Evolutionary conservation across 2,888 invertebrate genomes (phyloP), one percentile per base, ranked within the genome.

Genomic region (Lissocephala sabroskyi): DNA sequence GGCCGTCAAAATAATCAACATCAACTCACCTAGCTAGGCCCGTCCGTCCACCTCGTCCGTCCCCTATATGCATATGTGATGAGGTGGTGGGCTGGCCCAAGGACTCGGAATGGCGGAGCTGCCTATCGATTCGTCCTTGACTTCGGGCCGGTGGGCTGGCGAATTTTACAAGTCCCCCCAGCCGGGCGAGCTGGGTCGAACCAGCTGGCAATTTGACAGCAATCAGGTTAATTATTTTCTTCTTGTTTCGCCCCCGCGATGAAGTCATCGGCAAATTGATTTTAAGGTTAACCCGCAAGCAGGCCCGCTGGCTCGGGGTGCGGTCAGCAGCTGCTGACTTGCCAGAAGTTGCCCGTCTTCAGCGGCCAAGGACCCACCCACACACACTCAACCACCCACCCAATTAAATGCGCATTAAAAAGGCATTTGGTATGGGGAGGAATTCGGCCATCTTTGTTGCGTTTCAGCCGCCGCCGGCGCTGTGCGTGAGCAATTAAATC

Each of bases 351-450:
- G n/a, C n/a, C n/a, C n/a, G n/a, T 49, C 57, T 63, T 70, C 56
- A 70, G 65, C 53, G 50, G 48, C 45, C 41, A 44, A 30, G 40
- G 11, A 33, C 33, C 6, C 39, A 35, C 14, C 1, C 28, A 26
- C 23, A 23, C 23, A 23, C 23, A 23, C 23, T 14, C 35, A 13
- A 13, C 47, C 62, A 68, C 73, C 68, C 68, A 68, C 65, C 68
- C 68, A 68, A 68, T 68, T 68, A 68, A 68, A 68, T 76, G 68
- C 74, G 55, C 74, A 68, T 68, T 68, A 68, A 68, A 68, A 68
- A 67, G 59, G 57, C 68, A 68, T 76, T 68, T 68, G 65, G 49
- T 32, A 26, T 13, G 28, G 26, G 40, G 13, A 35, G 35, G 4
- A 13, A 5, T 23, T 23, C 7, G 3, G 3, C 7, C 7, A 5